These are phyloP conservation scores for Zelleria hepariella DNA, from an alignment of 2,888 invertebrate genomes.

Conservation along the genomic window DNA sequence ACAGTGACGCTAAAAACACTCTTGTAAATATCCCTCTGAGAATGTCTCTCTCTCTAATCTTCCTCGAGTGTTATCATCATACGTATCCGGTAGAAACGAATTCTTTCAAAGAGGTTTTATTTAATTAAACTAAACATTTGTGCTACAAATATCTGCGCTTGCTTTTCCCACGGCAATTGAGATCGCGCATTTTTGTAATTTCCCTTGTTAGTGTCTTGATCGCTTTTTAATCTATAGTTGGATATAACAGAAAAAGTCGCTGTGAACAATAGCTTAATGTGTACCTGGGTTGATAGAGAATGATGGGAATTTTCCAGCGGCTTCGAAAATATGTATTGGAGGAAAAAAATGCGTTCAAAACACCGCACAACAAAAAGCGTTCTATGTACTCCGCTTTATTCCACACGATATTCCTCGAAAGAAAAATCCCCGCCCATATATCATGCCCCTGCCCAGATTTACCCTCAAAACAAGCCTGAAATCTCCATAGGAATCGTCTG, in stretches of 20 bases:
- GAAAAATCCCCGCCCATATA: constrained; percentile 43
- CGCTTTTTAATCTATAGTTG: background rate
- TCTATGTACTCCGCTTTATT: background rate
- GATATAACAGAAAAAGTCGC: background rate
- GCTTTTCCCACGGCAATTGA: constrained; percentile 2
- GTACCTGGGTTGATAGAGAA: background rate
- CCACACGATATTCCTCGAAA: constrained; percentile 38
- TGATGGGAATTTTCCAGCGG: background rate
- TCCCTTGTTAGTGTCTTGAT: background rate
- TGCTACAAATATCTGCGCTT: background rate
- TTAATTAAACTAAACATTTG: constrained; percentile 2
- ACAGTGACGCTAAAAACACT: background rate
- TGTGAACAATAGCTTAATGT: background rate
- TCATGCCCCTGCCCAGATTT: constrained; percentile 62
- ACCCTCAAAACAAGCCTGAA: constrained; percentile 60
- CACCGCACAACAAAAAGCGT: background rate
- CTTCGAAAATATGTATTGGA: background rate
- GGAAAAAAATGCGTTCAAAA: background rate
- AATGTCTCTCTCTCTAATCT: background rate
- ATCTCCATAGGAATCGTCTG: constrained; percentile 69
- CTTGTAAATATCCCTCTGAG: background rate
- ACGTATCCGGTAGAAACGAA: background rate
- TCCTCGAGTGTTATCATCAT: background rate
- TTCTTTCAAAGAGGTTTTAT: background rate
- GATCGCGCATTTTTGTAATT: background rate